Base-by-base conservation (phyloP, 2,113 vertebrate genomes). In the Elephas maximus region DNA sequence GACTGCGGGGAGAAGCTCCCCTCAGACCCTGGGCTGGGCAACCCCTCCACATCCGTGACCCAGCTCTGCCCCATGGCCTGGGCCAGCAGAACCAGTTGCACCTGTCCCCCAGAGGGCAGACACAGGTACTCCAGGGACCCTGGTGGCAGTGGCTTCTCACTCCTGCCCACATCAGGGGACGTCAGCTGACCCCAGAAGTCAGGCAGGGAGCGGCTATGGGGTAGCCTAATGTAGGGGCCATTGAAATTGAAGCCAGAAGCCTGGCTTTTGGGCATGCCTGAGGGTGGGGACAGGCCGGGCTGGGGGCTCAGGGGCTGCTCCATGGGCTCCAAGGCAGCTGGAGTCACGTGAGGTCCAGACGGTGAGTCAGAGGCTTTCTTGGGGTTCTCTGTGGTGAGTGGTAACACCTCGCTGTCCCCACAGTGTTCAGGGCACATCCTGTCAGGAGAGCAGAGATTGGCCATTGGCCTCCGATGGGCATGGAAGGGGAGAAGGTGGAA, bases 141-240 rank as follows among this genome's bases (percentile, higher is more conserved):
- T 0, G 93, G 0, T 1, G 77, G 41, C 1, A 5, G 92, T 0
- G 73, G 81, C 60, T 91, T 94, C 62, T n/a, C 76, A 45, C 0
- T 1, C 37, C 0, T 9, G 21, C 57, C 62, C 0, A 1, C 1
- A 0, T 71, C 30, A 0, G 85, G 65, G 44, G 1, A 0, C 2
- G 0, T 63, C 24, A 11, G n/a, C 17, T n/a, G 73, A 74, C 81
- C 88, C 63, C 0, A 4, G 26, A 95, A 0, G 0, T 97, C 93
- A 44, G 97, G 92, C 69, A 98, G 90, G n/a, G 97, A 98, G 65
- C 10, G 28, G 80, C 88, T 84, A 24, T 23, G 21, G 53, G 97
- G 90, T 0, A 84, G 44, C 57, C 96, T 97, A 91, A 99, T 90
- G 93, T 99, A 98, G 3, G 98, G 98, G 1, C 98, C 98, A 0